These are phyloP conservation scores for Leptopilina clavipes DNA, from an alignment of 1,140 invertebrate genomes.

Conservation along the genomic window DNA sequence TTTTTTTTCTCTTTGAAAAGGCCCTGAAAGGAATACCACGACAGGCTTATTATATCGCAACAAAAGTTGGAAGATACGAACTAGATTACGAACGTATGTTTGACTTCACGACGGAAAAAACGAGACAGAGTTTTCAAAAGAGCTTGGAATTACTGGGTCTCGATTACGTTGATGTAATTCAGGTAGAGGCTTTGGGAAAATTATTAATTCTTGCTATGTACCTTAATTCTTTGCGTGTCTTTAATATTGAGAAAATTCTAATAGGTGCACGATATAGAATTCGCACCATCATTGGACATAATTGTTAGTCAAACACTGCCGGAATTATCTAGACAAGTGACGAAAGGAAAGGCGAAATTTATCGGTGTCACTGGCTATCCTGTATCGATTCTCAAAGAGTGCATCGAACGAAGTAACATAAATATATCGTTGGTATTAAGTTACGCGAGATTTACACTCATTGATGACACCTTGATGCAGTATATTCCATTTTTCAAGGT, in stretches of 20 bases:
- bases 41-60: slow-evolving; percentile 90
- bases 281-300: slow-evolving; percentile 84
- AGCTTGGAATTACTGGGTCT: slow-evolving; percentile 85
- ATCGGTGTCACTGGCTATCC: slow-evolving; percentile 95
- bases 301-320: slow-evolving; percentile 92
- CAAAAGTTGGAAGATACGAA: slow-evolving; percentile 93
- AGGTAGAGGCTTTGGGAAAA: slow-evolving; percentile 75
- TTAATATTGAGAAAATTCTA: not conserved
- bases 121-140: slow-evolving; percentile 83
- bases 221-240: not conserved
- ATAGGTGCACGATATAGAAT: slow-evolving; percentile 94
- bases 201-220: no score
- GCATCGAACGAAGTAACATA: slow-evolving; percentile 81
- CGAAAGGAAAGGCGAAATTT: slow-evolving; percentile 85
- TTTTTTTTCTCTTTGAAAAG: slow-evolving; percentile 68
- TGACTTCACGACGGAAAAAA: slow-evolving; percentile 88
- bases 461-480: slow-evolving; percentile 85
- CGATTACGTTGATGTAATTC: slow-evolving; percentile 92
- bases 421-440: slow-evolving; percentile 84
- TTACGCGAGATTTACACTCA: slow-evolving; percentile 86
- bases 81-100: slow-evolving; percentile 85
- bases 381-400: slow-evolving; percentile 83
- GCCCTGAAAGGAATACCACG: slow-evolving; percentile 87
- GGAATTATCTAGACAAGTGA: slow-evolving; percentile 82
- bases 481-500: slow-evolving; percentile 87